A percentile compares a stretch with the other conserved stretches of the same genome.
Conservation (phyloP, 2,113 vertebrate genomes). For the Tyto alba region DNA sequence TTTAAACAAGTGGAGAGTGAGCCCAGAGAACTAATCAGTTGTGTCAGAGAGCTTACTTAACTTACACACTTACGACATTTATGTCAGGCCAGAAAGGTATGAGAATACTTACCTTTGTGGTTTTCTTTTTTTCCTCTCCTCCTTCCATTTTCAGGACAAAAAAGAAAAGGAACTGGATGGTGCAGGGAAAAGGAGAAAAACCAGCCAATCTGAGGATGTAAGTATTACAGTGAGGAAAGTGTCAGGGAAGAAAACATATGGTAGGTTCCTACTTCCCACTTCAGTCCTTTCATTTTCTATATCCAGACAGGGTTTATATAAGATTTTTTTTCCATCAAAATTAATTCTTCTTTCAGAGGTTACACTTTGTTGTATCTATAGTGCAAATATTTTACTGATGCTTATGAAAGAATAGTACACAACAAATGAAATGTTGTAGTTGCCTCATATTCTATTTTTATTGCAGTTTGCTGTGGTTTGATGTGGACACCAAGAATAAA, state of each 20-base stretch:
- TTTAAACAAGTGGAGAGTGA: not conserved
- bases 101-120: not conserved
- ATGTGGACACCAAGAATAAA: not conserved
- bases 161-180: constrained; percentile 92
- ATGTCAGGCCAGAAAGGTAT: not conserved
- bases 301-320: not conserved
- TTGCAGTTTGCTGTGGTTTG: not conserved
- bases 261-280: not conserved
- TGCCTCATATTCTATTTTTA: not conserved
- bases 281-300: not conserved
- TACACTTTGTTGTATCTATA: rapidly evolving
- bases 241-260: not conserved
- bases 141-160: constrained; percentile 81
- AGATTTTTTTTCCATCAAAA: not conserved
- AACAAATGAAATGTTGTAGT: not conserved
- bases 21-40: not conserved
- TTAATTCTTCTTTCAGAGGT: not conserved
- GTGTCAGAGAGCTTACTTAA: not conserved
- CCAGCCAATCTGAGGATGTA: constrained; percentile 94
- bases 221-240: constrained; percentile 56
- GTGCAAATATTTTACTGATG: not conserved
- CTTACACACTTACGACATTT: not conserved
- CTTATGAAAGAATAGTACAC: not conserved
- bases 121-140: not conserved
- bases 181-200: constrained; percentile 91